phyloP scores from a whole-genome alignment of 2,888 invertebrate species.

The Ophion ventricosus region DNA sequence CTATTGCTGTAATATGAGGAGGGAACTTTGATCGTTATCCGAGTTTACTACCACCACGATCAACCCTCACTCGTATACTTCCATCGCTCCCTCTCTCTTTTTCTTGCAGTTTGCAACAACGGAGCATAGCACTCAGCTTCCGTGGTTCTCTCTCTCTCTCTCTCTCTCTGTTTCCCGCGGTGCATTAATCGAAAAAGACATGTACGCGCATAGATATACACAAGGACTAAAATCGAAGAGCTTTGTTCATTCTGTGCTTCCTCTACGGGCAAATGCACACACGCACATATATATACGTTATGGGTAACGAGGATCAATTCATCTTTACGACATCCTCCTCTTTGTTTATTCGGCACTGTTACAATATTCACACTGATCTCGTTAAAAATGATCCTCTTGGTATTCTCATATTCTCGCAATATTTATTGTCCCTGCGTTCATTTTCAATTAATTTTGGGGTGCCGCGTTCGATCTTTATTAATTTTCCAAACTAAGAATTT shows the following conservation, averaged over 20 bases:
- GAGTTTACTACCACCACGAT: conserved; percentile 35
- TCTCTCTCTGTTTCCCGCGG: conserved; percentile 16
- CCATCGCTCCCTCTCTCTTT: not conserved
- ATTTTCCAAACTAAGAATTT: no score
- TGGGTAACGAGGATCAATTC: no score
- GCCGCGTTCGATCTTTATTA: no score
- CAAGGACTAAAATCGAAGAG: conserved; percentile 50
- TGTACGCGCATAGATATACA: conserved; percentile 27
- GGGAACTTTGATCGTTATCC: conserved; percentile 49
- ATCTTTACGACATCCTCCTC: no score
- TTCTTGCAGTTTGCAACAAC: not conserved
- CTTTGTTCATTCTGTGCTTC: conserved; percentile 50
- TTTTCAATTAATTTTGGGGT: no score
- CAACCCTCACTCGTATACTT: conserved; percentile 30
- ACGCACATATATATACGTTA: no score
- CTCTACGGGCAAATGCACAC: no score
- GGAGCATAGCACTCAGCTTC: conserved; percentile 51
- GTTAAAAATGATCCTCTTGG: no score
- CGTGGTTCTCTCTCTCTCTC: conserved; percentile 21
- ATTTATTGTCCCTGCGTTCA: no score
- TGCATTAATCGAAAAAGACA: conserved; percentile 41
- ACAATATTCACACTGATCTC: no score
- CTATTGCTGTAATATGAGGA: conserved; percentile 35
- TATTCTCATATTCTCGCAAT: no score
- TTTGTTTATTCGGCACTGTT: no score